Conservation (phyloP, 2,113 vertebrate species). For the Nibea coibor region DNA sequence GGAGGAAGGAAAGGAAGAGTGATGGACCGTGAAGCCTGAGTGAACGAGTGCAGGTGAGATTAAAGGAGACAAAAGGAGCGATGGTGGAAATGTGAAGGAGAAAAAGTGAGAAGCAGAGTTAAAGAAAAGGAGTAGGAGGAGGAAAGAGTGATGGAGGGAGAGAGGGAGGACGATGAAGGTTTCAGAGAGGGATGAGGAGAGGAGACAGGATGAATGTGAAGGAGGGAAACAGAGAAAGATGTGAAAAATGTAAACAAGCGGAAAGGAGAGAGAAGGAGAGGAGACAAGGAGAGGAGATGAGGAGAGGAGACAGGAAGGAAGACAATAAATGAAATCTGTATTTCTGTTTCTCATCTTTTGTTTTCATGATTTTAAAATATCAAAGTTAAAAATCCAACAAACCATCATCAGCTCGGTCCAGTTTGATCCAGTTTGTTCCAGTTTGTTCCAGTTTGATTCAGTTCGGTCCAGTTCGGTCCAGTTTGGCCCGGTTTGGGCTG, state of each 20-base stretch:
- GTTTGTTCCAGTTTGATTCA: no score
- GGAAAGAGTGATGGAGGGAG: constrained; percentile 3
- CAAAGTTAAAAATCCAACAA: background rate
- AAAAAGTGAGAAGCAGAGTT: background rate
- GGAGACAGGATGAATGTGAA: background rate
- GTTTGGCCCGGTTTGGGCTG: background rate
- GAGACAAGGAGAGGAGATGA: background rate
- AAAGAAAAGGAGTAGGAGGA: background rate
- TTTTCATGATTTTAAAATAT: background rate
- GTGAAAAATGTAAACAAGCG: background rate
- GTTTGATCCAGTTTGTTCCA: background rate
- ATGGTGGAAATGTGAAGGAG: constrained; percentile 40
- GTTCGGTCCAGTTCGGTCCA: no score
- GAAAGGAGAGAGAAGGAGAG: background rate
- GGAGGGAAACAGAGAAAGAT: background rate
- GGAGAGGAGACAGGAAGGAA: constrained; percentile 10
- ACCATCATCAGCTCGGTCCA: no score
- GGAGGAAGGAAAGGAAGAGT: background rate
- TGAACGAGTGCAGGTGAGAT: constrained; percentile 28
- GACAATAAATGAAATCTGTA: no score
- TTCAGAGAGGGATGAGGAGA: background rate
- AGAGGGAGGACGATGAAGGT: background rate
- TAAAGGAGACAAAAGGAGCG: constrained; percentile 43
- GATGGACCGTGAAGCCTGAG: background rate
- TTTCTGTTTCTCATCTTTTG: background rate